phyloP scores from a whole-genome alignment of 2,113 vertebrate genomes.

The human region GRCh38 chr13:58026501-58027000 shows the following conservation, averaged over 20 bases:
- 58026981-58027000: not conserved
- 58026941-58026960: not conserved
- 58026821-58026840: not conserved
- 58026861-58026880: not conserved
- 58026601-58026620: not conserved
- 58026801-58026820: not conserved
- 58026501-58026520: not conserved
- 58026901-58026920: not conserved
- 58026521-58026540: not conserved
- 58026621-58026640: not conserved
- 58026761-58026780: not conserved
- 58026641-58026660: not conserved
- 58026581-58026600: not conserved
- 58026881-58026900: not conserved
- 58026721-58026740: not conserved
- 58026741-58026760: slow-evolving; percentile 9
- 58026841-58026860: not conserved
- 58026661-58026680: not conserved
- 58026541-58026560: not conserved
- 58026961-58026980: not conserved
- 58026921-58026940: not conserved
- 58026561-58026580: not conserved
- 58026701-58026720: not conserved
- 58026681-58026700: not conserved
- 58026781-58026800: slow-evolving; percentile 20